phyloP scores from a whole-genome alignment of 2,888 invertebrate species.

The Drosophila borborema region DNA sequence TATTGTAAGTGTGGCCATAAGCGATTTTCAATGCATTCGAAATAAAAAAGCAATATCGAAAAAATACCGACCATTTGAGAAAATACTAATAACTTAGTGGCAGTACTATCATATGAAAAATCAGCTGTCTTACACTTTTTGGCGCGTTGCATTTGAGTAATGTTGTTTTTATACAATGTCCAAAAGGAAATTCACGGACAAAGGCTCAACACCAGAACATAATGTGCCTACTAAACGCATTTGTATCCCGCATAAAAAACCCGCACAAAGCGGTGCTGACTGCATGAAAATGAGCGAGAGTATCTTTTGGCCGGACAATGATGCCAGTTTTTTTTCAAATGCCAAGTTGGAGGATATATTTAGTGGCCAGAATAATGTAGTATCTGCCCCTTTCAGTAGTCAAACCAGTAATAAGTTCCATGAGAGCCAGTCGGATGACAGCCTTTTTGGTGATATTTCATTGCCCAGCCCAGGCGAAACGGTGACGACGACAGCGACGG shows the following conservation, averaged over 20 bases:
- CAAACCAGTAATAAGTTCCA: conserved; percentile 26
- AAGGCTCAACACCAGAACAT: conserved; percentile 17
- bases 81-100: conserved; percentile 3
- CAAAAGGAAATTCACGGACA: conserved; percentile 15
- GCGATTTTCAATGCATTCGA: too few relatives aligned
- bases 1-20: conserved; percentile 19
- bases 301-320: conserved; percentile 74
- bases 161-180: conserved; percentile 43
- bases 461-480: conserved; percentile 29
- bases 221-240: conserved; percentile 51
- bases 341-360: conserved; percentile 69
- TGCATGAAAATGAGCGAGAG: conserved; percentile 46
- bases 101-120: conserved; percentile 2
- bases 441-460: conserved; percentile 73
- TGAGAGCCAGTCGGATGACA: conserved; percentile 60
- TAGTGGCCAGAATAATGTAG: conserved; percentile 33
- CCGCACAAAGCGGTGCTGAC: background rate
- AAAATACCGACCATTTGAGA: background rate
- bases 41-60: background rate
- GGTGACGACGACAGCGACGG: background rate
- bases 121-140: conserved; percentile 34
- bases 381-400: conserved; percentile 22
- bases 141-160: conserved; percentile 36
- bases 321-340: conserved; percentile 78
- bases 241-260: conserved; percentile 25